phyloP scores from a whole-genome alignment of 2,113 vertebrate genomes.

The Nymphicus hollandicus region DNA sequence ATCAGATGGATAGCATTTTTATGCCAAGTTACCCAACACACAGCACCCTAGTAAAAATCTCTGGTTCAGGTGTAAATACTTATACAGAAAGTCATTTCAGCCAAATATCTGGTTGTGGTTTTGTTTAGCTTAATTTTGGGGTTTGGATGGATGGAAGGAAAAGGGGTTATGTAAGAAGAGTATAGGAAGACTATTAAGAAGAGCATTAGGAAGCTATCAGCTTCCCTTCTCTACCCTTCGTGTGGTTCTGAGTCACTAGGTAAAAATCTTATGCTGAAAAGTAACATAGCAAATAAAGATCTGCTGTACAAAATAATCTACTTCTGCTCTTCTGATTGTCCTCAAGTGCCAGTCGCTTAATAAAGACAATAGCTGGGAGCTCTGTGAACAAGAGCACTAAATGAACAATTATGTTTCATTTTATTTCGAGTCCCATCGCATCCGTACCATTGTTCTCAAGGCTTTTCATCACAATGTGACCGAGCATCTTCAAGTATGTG shows the following conservation, averaged over 20 bases:
- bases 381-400: not conserved
- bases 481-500: not conserved
- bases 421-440: not conserved
- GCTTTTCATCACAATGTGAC: not conserved
- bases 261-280: not conserved
- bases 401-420: not conserved
- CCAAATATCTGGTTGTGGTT: not conserved
- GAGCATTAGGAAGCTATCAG: not conserved
- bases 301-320: constrained; percentile 31
- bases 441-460: not conserved
- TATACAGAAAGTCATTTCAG: not conserved
- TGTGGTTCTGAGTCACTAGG: not conserved
- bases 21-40: not conserved
- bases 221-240: constrained; percentile 3
- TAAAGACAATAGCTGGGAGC: not conserved
- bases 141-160: not conserved
- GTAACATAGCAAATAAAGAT: constrained; percentile 25
- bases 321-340: constrained; percentile 6
- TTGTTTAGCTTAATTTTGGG: not conserved
- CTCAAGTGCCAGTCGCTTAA: constrained; percentile 36
- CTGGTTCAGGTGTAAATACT: not conserved
- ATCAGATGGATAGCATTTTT: not conserved
- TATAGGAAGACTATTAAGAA: not conserved
- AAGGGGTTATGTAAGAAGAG: not conserved
- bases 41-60: not conserved